Percentiles rank a stretch among this genome's conserved stretches.
phyloP scores from a whole-genome alignment of 2,797 vertebrate genomes.

The Urophycis tenuis region DNA sequence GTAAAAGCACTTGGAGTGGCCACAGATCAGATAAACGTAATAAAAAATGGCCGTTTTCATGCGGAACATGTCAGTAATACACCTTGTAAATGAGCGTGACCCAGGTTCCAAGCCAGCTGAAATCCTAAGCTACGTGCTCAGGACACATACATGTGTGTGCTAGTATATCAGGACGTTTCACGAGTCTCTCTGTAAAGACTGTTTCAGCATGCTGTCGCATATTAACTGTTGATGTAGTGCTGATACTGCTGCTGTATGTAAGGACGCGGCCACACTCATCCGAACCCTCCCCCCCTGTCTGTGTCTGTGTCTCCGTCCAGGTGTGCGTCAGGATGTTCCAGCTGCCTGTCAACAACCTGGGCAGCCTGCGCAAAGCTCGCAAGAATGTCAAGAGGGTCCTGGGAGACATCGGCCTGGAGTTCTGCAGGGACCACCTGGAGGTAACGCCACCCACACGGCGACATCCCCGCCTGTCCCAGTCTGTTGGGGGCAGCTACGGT shows the following conservation, averaged over 20 bases:
- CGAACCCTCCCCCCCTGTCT: constrained; percentile 20
- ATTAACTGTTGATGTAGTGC: background rate
- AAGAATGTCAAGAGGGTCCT: constrained; percentile 98
- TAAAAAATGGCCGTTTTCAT: too few species aligned
- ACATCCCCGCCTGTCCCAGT: too few species aligned
- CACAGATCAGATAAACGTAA: too few species aligned
- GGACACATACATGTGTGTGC: background rate
- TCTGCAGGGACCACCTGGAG: constrained; percentile 89
- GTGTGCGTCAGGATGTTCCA: constrained; percentile 94
- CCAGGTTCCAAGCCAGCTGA: background rate
- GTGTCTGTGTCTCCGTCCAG: constrained; percentile 56
- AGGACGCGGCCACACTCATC: background rate
- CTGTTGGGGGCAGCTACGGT: background rate
- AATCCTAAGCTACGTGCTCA: background rate
- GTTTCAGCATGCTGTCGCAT: background rate
- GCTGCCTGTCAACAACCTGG: constrained; percentile 99
- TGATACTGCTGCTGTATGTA: background rate
- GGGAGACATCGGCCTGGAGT: constrained; percentile 98
- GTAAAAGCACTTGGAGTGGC: too few species aligned
- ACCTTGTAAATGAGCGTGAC: too few species aligned
- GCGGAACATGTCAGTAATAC: too few species aligned
- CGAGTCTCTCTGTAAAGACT: background rate
- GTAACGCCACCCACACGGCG: background rate
- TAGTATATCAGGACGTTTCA: background rate
- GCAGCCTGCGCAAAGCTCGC: constrained; percentile 97